A percentile compares a stretch with the other conserved stretches of the same genome.
Conservation (phyloP, 2,888 invertebrate species). For the Caenorhabditis sp. region DNA sequence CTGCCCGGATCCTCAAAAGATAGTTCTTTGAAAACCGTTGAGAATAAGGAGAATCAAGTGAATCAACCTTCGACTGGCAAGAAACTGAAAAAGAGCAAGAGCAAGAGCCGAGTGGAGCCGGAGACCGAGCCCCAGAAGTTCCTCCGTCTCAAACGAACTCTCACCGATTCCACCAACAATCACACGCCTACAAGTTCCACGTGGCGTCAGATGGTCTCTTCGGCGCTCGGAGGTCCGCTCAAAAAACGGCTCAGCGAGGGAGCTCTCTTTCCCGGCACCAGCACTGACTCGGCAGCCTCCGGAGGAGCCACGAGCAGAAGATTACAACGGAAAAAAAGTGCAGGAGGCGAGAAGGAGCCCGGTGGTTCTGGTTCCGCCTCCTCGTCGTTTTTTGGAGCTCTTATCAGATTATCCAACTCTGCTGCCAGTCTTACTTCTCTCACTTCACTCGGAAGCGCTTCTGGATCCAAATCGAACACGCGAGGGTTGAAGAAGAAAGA, state of each 20-base stretch:
- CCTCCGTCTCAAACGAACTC: slow-evolving; percentile 48
- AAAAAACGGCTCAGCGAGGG: slow-evolving; percentile 59
- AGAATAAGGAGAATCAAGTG: slow-evolving; percentile 33
- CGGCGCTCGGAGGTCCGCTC: slow-evolving; percentile 54
- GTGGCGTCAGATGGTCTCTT: slow-evolving; percentile 44
- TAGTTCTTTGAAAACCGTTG: background rate
- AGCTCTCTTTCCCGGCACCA: slow-evolving; percentile 33
- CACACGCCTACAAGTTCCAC: slow-evolving; percentile 28
- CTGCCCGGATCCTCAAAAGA: slow-evolving; percentile 34
- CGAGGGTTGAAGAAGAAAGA: slow-evolving; percentile 38
- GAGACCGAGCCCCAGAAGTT: slow-evolving; percentile 29
- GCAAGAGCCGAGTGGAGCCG: slow-evolving; percentile 38
- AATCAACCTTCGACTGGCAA: slow-evolving; percentile 5
- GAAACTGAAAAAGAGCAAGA: slow-evolving; percentile 38
- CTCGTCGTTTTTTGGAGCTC: slow-evolving; percentile 53
- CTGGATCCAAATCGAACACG: slow-evolving; percentile 37
- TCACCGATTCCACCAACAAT: slow-evolving; percentile 54
- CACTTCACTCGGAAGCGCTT: slow-evolving; percentile 32
- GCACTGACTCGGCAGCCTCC: slow-evolving; percentile 10
- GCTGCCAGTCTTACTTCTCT: slow-evolving; percentile 32
- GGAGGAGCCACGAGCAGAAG: slow-evolving; percentile 11
- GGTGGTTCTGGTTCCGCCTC: slow-evolving; percentile 28
- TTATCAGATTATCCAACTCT: slow-evolving; percentile 54
- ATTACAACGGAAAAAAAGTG: slow-evolving; percentile 54
- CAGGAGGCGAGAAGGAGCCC: slow-evolving; percentile 33